Evolutionary conservation across 2,888 invertebrate genomes (phyloP).

Genomic region (Lamellibrachia columna): DNA sequence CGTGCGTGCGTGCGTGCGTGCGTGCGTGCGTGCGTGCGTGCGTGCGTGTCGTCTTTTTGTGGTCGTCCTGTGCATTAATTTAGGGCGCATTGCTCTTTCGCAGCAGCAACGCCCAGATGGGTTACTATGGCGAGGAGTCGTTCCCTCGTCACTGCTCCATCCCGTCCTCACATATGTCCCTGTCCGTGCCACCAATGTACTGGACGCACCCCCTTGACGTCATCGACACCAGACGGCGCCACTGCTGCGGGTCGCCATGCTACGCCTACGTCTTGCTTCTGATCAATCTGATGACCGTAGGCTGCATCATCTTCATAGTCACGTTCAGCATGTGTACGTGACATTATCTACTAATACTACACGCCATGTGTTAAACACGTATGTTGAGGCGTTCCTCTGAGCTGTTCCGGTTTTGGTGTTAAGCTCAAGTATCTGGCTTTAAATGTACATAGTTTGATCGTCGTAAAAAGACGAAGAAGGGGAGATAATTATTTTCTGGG

Average conservation of each 20-base stretch:
- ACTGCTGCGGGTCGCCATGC: slow-evolving; percentile 1
- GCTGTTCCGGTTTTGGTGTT: too few relatives aligned
- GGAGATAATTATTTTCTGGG: too few relatives aligned
- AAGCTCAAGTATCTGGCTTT: too few relatives aligned
- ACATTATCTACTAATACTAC: background rate
- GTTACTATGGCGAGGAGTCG: background rate
- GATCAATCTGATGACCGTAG: background rate
- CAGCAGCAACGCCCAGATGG: background rate
- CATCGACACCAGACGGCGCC: background rate
- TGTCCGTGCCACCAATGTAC: background rate
- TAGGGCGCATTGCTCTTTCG: background rate
- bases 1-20: too few relatives aligned
- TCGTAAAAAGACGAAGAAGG: too few relatives aligned
- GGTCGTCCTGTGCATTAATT: too few relatives aligned
- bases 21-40: too few relatives aligned
- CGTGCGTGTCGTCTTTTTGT: background rate
- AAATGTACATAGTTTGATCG: too few relatives aligned
- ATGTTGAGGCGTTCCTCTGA: too few relatives aligned
- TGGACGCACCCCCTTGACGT: background rate
- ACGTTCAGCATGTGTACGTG: background rate
- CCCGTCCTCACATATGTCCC: background rate
- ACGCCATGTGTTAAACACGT: too few relatives aligned
- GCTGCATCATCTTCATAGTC: background rate
- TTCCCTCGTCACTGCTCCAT: background rate
- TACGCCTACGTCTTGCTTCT: background rate